Evolutionary conservation across 2,113 vertebrate genomes (phyloP), one percentile per base, ranked within the genome.

Genomic region (Psettodes erumei): DNA sequence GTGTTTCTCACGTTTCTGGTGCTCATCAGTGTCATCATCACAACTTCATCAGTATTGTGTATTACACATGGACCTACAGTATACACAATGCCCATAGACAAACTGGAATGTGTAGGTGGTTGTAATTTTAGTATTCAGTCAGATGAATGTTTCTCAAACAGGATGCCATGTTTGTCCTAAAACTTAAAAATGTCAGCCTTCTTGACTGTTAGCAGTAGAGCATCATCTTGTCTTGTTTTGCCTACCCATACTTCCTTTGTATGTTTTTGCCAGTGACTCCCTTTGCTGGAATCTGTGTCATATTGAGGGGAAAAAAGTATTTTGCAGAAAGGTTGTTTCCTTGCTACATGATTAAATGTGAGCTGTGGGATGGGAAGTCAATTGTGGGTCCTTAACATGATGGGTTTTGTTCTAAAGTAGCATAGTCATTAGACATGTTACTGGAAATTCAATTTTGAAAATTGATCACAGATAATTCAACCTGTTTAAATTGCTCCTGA

Each of bases 311-410:
- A 13, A 72, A 81, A 80, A 78, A 86, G 77, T 76, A 81, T 84
- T 88, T 88, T 79, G 67, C 78, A 78, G 60, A 75, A 79, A 83
- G 58, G 69, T 59, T 78, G 47, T 59, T 38, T 85, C 38, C 37
- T 69, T 87, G 67, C 71, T 78, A 72, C 85, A 45, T 90, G 79
- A 89, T 85, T 86, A 86, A 88, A 90, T 66, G n/a, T 62, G 69
- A 88, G 71, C 77, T 72, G 35, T 75, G 67, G 2, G 30, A 56
- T 2, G 4, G 54, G n/a, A 27, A 21, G 1, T 38, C 16, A 7
- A 59, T 37, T 35, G 28, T 2, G 18, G 18, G 38, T 68, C 28
- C 42, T 53, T 13, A 19, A 38, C 3, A 25, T 5, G 16, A 35
- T 19, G 15, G 19, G 2, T 19, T 56, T 42, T 54, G 25, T 55